Base-by-base conservation (phyloP, 2,113 vertebrate species). In the Pluvianellus socialis region DNA sequence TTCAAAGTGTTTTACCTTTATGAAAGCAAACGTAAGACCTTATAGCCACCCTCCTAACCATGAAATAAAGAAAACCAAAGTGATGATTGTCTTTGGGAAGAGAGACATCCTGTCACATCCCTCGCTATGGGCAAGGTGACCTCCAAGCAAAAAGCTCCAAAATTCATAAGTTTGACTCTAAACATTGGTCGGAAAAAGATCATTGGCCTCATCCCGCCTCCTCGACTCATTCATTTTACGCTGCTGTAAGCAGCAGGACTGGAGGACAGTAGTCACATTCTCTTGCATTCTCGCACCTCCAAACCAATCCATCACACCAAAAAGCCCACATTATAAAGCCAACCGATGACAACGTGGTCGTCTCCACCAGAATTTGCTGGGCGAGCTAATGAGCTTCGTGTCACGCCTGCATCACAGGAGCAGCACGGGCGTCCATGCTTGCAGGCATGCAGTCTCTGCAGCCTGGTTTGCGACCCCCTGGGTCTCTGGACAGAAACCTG, bases 1-100 rank as follows among this genome's bases (percentile, higher is more conserved):
- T 8, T 98, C 98, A 8, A 73, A 67, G 32, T 81, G 49, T 82
- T 59, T 97, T 14, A 71, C 32, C 98, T 98, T 96, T 72, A 55
- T 28, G 8, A 92, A 81, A 92, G 58, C 30, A 96, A 87, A 76
- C 1, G 0, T 20, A 50, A 90, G 44, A 27, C 30, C 50, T 75
- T 55, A 50, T 4, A 38, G 38, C 35, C 7, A 7, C n/a, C 66
- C 2, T 44, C 26, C 45, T 32, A 33, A 19, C 38, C 26, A 8
- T 8, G 5, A 67, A 71, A 38, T 55, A 58, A 61, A 52, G 23
- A 77, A 58, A 9, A 71, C 47, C 56, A 47, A 62, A 84, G 16
- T 7, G 28, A 4, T 70, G 55, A 32, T 38, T 55, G 19, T 40
- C 50, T 62, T 42, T 1, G 1, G 61, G 55, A 75, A 19, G 42